Base-by-base conservation (phyloP, 2,888 invertebrate species). In the Onchidella celtica region DNA sequence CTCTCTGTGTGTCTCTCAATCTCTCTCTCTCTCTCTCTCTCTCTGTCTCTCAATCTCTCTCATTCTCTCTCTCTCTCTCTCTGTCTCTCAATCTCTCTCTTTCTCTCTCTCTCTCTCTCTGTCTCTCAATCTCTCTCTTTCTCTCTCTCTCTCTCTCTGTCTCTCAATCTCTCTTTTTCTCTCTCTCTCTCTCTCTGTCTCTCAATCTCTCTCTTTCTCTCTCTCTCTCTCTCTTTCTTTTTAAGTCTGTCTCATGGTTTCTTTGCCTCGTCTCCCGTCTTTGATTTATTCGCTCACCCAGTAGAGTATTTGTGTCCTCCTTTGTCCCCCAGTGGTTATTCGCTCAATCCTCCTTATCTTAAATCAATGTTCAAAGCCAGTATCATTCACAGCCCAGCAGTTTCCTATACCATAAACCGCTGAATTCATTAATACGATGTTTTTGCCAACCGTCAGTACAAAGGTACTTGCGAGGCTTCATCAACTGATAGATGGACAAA, bases 1-100 rank as follows among this genome's bases (percentile, higher is more conserved):
- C 74, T 74, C 61, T 72, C 55, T 55, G 55, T 72, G 55, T 55
- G 55, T 72, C 72, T 29, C 29, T 24, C 57, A 27, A 34, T n/a
- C 34, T 59, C 36, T 38, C n/a, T 24, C 27, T 40, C 40, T 27
- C 40, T 40, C n/a, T 55, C 55, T 2, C 29, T 72, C 29, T 72
- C 27, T 47, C 72, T 72, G 21, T 29, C 32, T 55, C 27, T 72
- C 72, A 47, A 27, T 40, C 55, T 55, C 24, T 47, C 55, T 38
- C 40, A 6, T 40, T 38, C 63, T 61, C 63, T 63, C 63, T 34
- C 38, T 38, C 63, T 34, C 38, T 61, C 63, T 63, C 74, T 61
- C 63, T 61, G 14, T 74, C 63, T 74, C 32, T 34, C 11, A n/a
- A n/a, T n/a, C n/a, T 24, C 55, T 4, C 73, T 59, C 57, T 32